A percentile compares a stretch with the other conserved stretches of the same genome.
Evolutionary conservation across 2,888 invertebrate genomes (phyloP).

Genomic region (Enchytraeus crypticus): DNA sequence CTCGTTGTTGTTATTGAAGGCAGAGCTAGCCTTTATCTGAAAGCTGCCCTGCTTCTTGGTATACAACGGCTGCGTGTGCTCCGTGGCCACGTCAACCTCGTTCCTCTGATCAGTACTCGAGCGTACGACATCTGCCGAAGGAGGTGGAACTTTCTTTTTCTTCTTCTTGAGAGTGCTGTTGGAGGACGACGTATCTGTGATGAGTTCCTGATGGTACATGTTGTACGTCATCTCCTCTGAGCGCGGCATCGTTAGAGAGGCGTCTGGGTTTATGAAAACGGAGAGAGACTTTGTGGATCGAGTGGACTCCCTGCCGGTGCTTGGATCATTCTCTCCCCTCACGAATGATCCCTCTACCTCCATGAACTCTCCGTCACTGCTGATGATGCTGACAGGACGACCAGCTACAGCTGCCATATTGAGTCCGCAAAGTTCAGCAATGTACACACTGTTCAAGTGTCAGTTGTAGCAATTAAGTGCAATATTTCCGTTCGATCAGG

Average conservation of each 20-base stretch:
- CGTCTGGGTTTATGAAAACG: conserved; percentile 4
- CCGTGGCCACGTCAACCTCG: not conserved
- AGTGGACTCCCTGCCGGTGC: not conserved
- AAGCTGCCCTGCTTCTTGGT: not conserved
- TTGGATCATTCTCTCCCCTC: too few species aligned
- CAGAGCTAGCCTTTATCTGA: conserved; percentile 1
- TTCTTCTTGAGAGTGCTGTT: not conserved
- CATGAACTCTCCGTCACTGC: not conserved
- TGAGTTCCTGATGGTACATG: conserved; percentile 7
- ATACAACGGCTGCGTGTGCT: not conserved
- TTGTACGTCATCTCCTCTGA: conserved; percentile 11
- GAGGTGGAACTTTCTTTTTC: not conserved
- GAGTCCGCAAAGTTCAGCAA: too few species aligned
- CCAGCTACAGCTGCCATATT: not conserved
- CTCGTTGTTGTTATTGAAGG: not conserved
- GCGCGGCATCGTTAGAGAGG: conserved; percentile 3
- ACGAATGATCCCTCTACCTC: not conserved
- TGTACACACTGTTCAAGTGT: too few species aligned
- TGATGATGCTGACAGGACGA: not conserved
- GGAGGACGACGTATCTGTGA: not conserved
- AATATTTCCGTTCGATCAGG: too few species aligned
- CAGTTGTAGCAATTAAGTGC: too few species aligned
- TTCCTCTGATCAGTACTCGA: too few species aligned
- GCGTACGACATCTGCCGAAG: too few species aligned
- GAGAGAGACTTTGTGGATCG: conserved; percentile 4